Evolutionary conservation across 2,113 vertebrate species (phyloP).

Genomic region (Corythoichthys intestinalis): DNA sequence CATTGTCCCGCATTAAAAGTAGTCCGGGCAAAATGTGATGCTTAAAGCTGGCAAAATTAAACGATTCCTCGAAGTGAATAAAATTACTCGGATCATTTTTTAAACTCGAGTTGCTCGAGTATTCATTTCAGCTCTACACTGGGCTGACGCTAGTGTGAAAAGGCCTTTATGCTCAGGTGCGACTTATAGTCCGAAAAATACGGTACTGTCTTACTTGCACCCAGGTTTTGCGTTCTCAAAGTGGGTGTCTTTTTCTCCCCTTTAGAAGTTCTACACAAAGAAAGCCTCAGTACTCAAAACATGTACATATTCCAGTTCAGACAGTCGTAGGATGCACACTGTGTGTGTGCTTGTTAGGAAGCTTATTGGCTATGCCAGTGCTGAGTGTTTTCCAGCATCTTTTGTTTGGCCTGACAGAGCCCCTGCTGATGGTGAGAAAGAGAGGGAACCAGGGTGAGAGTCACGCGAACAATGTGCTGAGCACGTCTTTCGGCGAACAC

Average conservation of each 20-base stretch:
- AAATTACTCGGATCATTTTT: too few species aligned
- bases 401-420: constrained; percentile 58
- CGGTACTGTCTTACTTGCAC: too few species aligned
- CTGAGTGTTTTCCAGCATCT: constrained; percentile 51
- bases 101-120: too few species aligned
- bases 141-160: too few species aligned
- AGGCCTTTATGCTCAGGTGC: too few species aligned
- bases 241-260: not conserved
- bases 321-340: not conserved
- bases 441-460: constrained; percentile 24
- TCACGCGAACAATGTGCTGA: constrained; percentile 63
- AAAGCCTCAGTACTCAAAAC: not conserved
- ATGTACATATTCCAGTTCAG: not conserved
- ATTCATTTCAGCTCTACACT: too few species aligned
- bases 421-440: constrained; percentile 40
- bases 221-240: not conserved
- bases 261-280: not conserved
- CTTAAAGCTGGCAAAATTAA: too few species aligned
- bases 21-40: too few species aligned
- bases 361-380: constrained; percentile 45
- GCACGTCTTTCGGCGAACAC: constrained; percentile 62
- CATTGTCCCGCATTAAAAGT: too few species aligned
- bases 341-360: constrained; percentile 12
- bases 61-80: too few species aligned
- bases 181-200: too few species aligned